Evolutionary conservation across 1,140 invertebrate species (phyloP).

Genomic region (Aphidius ervi): DNA sequence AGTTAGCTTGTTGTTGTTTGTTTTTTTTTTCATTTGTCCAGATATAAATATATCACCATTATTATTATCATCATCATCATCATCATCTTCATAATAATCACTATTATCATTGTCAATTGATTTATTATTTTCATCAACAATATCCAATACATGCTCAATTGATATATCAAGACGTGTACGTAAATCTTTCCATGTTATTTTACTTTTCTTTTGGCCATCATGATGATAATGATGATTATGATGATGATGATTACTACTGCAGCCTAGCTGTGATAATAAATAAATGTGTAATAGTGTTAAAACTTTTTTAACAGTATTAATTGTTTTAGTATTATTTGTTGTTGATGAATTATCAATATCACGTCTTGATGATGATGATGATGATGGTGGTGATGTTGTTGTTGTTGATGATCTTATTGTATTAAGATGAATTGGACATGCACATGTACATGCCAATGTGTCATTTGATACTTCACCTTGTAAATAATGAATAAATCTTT

Average conservation of each 20-base stretch:
- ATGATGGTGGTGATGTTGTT: slow-evolving; percentile 31
- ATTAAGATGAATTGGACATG: slow-evolving; percentile 60
- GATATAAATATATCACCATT: slow-evolving; percentile 59
- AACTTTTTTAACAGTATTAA: slow-evolving; percentile 77
- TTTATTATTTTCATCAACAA: slow-evolving; percentile 51
- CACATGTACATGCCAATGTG: slow-evolving; percentile 58
- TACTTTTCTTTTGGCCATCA: slow-evolving; percentile 78
- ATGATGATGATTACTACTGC: slow-evolving; percentile 68
- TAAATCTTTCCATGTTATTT: slow-evolving; percentile 67
- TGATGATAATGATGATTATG: slow-evolving; percentile 68
- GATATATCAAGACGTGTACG: slow-evolving; percentile 89
- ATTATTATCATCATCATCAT: slow-evolving; percentile 56
- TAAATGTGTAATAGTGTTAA: slow-evolving; percentile 88
- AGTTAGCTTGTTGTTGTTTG: slow-evolving; percentile 69
- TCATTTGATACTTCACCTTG: slow-evolving; percentile 69
- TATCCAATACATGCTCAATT: slow-evolving; percentile 72
- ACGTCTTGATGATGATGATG: too few species aligned
- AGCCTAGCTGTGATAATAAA: slow-evolving; percentile 86
- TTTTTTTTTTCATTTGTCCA: slow-evolving; percentile 56
- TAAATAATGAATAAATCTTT: slow-evolving; percentile 94
- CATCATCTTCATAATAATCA: slow-evolving; percentile 41
- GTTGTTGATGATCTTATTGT: slow-evolving; percentile 30
- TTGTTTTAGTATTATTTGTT: slow-evolving; percentile 52
- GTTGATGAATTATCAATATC: too few species aligned
- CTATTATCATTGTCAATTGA: slow-evolving; percentile 3